Base-by-base conservation (phyloP, 2,888 invertebrate species). In the Apamea sordens region DNA sequence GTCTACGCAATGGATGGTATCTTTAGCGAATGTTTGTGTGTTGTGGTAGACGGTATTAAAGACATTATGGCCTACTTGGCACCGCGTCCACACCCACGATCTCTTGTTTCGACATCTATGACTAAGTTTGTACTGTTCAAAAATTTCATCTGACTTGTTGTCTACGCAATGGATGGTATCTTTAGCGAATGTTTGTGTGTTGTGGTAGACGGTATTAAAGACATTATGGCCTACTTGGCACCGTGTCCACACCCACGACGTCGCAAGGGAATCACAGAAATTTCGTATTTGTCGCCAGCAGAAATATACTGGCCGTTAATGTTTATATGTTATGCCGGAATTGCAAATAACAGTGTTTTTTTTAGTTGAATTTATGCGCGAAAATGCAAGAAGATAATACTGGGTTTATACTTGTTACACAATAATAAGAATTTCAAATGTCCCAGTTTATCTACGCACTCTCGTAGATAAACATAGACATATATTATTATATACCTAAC, bases 141-240 rank as follows among this genome's bases (percentile, higher is more conserved):
- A n/a, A 53, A 73, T 36, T 73, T 13, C 18, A 56, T 28, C 63
- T 28, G 15, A 28, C 8, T 36, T 64, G 32, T 47, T 76, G 32
- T 61, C 73, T 78, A 61, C 75, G 92, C 90, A 90, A 90, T 94
- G 93, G 85, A 92, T 76, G 32, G 44, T 41, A 59, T 63, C 18
- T 75, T 74, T n/a, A 73, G 75, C 67, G 84, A 86, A 89, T 71
- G 68, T 79, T 79, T 87, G 77, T 77, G 80, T 79, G 36, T 77
- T 70, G 79, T 92, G 89, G 93, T 94, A 91, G 87, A 87, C 82
- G 89, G 92, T 87, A 87, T 89, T 83, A 89, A 93, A 95, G 95
- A 94, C 94, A 94, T 92, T 93, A 93, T 95, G 96, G 93, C 96
- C 96, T 94, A 96, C 89, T 96, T 96, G 96, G 96, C 96, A 96